Evolutionary conservation across 2,888 invertebrate genomes (phyloP).

Genomic region (Bursaphelenchus okinawaensis): DNA sequence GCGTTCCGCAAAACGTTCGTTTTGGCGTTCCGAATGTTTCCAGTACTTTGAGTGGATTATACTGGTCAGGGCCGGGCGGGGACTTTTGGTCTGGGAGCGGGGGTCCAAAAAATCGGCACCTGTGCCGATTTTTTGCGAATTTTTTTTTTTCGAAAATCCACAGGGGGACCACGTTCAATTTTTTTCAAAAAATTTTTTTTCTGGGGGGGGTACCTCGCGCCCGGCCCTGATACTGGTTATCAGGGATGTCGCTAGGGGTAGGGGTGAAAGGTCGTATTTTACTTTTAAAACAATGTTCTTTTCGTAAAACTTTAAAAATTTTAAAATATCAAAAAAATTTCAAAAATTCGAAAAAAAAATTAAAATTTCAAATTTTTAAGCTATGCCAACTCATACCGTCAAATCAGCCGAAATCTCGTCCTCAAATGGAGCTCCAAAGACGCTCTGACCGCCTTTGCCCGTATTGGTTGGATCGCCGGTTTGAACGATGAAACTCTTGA

Average conservation of each 20-base stretch:
- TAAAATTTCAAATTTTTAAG: not conserved
- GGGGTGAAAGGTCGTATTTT: too few relatives aligned
- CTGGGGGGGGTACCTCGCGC: too few relatives aligned
- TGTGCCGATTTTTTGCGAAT: too few relatives aligned
- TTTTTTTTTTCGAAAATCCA: too few relatives aligned
- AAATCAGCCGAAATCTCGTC: slow-evolving; percentile 92
- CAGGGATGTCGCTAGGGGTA: too few relatives aligned
- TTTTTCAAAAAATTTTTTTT: too few relatives aligned
- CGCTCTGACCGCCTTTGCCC: slow-evolving; percentile 92
- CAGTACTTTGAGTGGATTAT: not conserved
- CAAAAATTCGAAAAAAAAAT: slow-evolving; percentile 10
- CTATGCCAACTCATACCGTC: slow-evolving; percentile 66
- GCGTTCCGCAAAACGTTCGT: not conserved
- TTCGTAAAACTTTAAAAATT: not conserved
- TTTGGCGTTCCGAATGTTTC: not conserved
- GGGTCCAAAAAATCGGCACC: too few relatives aligned
- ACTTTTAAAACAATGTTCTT: not conserved
- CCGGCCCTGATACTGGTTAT: too few relatives aligned
- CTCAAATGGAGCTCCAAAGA: slow-evolving; percentile 92
- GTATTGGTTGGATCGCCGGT: slow-evolving; percentile 79
- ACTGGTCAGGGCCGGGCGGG: too few relatives aligned
- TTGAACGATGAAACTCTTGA: slow-evolving; percentile 70
- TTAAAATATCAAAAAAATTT: slow-evolving; percentile 1
- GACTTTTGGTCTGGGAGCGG: too few relatives aligned
- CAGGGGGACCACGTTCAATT: too few relatives aligned